phyloP scores from a whole-genome alignment of 1,140 invertebrate genomes.

The Trachymyrmex cornetzi region DNA sequence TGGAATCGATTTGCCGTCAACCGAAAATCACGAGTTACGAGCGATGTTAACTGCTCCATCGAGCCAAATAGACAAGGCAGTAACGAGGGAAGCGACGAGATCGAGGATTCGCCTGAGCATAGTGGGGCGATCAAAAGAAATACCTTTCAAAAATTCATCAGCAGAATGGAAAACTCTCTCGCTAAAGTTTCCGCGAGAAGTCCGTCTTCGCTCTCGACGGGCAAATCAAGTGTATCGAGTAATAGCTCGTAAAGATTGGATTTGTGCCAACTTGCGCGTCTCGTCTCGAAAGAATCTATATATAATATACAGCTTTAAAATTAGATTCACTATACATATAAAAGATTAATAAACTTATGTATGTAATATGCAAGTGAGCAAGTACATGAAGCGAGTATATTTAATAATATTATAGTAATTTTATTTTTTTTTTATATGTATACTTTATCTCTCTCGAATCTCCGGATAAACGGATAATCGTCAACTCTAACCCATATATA shows the following conservation, averaged over 20 bases:
- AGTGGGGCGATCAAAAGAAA: slow-evolving; percentile 73
- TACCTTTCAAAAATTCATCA: slow-evolving; percentile 81
- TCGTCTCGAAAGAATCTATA: background rate
- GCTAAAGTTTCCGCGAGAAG: slow-evolving; percentile 71
- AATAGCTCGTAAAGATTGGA: slow-evolving; percentile 44
- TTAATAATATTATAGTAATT: too few species aligned
- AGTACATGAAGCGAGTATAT: too few species aligned
- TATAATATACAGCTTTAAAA: background rate
- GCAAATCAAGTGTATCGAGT: slow-evolving; percentile 37
- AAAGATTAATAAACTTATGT: too few species aligned
- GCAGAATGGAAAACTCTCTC: slow-evolving; percentile 81
- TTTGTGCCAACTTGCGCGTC: background rate
- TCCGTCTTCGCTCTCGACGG: slow-evolving; percentile 4
- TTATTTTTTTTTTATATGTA: too few species aligned
- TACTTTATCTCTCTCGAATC: too few species aligned
- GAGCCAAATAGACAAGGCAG: slow-evolving; percentile 54
- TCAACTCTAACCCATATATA: too few species aligned
- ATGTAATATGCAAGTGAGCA: too few species aligned
- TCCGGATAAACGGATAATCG: too few species aligned
- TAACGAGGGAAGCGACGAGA: slow-evolving; percentile 43
- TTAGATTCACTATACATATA: too few species aligned
- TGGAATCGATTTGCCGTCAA: slow-evolving; percentile 80
- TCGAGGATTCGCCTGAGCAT: slow-evolving; percentile 63
- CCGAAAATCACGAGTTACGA: slow-evolving; percentile 56
- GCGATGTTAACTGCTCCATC: slow-evolving; percentile 7